Percentiles rank a stretch among this genome's conserved stretches.
These are phyloP conservation scores for Muntiacus reevesi DNA, from an alignment of 2,113 vertebrate species.

Conservation along the genomic window DNA sequence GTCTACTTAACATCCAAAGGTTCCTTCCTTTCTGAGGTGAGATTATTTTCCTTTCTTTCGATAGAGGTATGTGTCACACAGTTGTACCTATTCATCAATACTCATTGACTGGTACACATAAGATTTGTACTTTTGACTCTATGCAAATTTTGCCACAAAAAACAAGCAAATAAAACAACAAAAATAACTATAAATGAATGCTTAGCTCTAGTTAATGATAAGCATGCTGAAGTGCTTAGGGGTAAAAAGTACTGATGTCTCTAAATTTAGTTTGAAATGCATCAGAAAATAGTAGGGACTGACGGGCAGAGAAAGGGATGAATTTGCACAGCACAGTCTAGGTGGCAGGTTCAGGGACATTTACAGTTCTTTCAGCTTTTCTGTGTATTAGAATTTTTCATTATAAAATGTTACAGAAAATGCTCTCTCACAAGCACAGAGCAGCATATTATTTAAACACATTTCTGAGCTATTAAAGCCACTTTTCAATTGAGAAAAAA, in stretches of 20 bases:
- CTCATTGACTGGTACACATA: neutral
- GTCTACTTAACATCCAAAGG: neutral
- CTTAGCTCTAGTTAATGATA: neutral
- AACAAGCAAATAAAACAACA: neutral
- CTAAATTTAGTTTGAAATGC: neutral
- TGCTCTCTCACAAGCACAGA: neutral
- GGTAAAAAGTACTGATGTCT: neutral
- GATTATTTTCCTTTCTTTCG: neutral
- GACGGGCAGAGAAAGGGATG: neutral
- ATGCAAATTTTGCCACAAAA: neutral
- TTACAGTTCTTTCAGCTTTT: neutral
- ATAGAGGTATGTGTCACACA: neutral
- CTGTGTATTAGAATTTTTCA: neutral
- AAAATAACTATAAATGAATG: neutral
- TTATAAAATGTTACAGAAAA: slow-evolving; percentile 13
- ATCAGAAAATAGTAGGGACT: neutral
- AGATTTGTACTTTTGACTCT: neutral
- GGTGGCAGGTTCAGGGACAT: neutral
- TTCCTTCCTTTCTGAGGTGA: neutral
- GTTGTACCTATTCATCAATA: neutral
- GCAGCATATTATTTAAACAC: neutral
- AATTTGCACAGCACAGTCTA: neutral
- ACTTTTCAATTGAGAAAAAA: slow-evolving; percentile 14
- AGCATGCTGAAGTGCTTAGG: neutral
- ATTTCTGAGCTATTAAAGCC: neutral